Conservation (phyloP, 2,113 vertebrate genomes). For the Eidolon helvum region DNA sequence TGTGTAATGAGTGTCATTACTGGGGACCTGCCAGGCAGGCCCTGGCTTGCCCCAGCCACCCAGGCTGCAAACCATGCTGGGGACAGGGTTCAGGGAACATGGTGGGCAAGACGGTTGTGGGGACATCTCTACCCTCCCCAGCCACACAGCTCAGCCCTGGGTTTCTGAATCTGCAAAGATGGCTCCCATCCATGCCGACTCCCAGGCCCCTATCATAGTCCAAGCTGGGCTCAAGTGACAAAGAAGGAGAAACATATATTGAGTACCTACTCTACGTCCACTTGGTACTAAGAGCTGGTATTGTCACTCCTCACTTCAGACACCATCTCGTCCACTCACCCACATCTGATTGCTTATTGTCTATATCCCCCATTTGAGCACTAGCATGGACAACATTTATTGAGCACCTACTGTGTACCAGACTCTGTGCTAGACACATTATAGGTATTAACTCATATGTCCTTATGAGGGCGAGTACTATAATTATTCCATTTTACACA, state of each 20-base stretch:
- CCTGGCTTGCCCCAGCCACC: conserved; percentile 51
- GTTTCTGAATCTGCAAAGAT: neutral
- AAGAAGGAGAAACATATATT: neutral
- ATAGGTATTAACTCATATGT: accelerated
- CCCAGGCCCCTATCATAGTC: neutral
- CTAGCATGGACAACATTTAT: neutral
- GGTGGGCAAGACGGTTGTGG: accelerated
- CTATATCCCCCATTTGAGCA: neutral
- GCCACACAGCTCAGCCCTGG: neutral
- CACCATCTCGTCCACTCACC: neutral
- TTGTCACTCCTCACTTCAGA: neutral
- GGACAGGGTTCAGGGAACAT: neutral
- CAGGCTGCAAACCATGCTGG: conserved; percentile 35
- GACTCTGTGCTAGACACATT: neutral
- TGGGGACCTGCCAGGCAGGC: conserved; percentile 62
- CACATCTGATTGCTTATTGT: neutral
- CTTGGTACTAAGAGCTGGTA: neutral
- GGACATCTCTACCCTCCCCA: accelerated
- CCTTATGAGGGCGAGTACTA: accelerated
- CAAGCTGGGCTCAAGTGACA: neutral
- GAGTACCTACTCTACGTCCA: neutral
- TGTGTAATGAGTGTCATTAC: conserved; percentile 72
- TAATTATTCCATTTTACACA: neutral
- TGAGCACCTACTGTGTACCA: neutral
- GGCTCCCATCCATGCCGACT: neutral